These are phyloP conservation scores for Nephila pilipes DNA, from an alignment of 1,140 invertebrate species.

Conservation along the genomic window DNA sequence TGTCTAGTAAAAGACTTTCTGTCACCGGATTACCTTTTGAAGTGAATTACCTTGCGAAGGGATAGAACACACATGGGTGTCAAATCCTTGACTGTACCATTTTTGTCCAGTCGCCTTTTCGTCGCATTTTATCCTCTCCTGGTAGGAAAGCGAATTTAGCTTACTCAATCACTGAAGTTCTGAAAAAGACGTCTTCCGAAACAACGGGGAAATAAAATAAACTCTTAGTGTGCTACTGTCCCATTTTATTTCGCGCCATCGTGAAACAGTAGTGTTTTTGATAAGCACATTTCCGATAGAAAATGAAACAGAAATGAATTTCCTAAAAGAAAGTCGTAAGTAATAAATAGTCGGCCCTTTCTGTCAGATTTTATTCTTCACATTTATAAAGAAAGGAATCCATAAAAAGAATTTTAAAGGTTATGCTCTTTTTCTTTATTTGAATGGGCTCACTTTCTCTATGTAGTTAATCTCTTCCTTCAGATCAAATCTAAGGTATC, in stretches of 20 bases:
- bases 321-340: constrained; percentile 30
- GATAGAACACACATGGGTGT: not conserved
- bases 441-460: not conserved
- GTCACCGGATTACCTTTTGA: constrained; percentile 47
- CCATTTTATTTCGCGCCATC: constrained; percentile 28
- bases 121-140: not conserved
- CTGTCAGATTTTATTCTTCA: constrained; percentile 46
- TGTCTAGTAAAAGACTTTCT: not conserved
- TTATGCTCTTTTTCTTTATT: not conserved
- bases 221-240: not conserved
- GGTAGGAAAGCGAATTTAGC: constrained; percentile 30
- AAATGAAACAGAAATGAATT: constrained; percentile 56
- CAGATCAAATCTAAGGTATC: not conserved
- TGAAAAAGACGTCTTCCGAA: constrained; percentile 21
- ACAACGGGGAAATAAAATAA: constrained; percentile 32
- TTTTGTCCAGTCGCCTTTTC: not conserved
- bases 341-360: constrained; percentile 34
- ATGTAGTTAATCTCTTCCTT: not conserved
- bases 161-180: constrained; percentile 44
- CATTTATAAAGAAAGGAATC: constrained; percentile 17
- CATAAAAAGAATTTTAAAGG: constrained; percentile 4
- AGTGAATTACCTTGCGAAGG: constrained; percentile 13
- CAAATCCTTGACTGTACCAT: not conserved
- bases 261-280: constrained; percentile 40
- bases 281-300: constrained; percentile 55